Conservation (phyloP, 2,797 vertebrate genomes). For the Lindbergichthys nudifrons region DNA sequence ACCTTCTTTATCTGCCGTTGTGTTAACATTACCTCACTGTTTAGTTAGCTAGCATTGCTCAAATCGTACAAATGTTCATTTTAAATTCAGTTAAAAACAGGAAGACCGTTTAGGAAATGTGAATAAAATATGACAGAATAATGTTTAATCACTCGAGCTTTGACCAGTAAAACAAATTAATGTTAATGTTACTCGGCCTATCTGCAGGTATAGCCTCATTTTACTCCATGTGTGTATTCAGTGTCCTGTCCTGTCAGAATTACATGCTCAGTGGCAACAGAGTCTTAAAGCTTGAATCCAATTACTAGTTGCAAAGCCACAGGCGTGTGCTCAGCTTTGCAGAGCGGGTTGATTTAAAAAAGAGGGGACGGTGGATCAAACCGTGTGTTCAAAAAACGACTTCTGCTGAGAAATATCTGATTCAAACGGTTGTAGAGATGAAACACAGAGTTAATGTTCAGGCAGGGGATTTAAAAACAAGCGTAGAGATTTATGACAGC, state of each 20-base stretch:
- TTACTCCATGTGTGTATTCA: conserved; percentile 17
- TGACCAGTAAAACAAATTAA: too few species aligned
- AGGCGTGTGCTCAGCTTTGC: conserved; percentile 53
- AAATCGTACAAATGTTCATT: too few species aligned
- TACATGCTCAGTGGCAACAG: conserved; percentile 45
- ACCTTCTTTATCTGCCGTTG: neutral
- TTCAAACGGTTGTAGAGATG: neutral
- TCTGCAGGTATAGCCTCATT: conserved; percentile 1
- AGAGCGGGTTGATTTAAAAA: conserved; percentile 28
- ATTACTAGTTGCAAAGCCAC: conserved; percentile 77
- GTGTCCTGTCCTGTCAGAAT: conserved; percentile 35
- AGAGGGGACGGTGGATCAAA: neutral
- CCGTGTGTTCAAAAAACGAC: neutral
- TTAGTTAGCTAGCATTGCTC: too few species aligned
- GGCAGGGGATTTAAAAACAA: neutral
- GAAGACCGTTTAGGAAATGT: too few species aligned
- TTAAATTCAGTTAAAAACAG: too few species aligned
- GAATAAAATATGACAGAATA: too few species aligned
- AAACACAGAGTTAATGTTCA: fast-evolving
- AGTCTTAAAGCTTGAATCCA: conserved; percentile 79
- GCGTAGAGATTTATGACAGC: fast-evolving
- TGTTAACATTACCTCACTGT: too few species aligned
- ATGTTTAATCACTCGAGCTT: too few species aligned
- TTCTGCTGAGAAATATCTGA: fast-evolving
- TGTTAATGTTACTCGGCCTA: too few species aligned